Evolutionary conservation across 2,113 vertebrate species (phyloP).

Genomic region (Mirounga angustirostris): DNA sequence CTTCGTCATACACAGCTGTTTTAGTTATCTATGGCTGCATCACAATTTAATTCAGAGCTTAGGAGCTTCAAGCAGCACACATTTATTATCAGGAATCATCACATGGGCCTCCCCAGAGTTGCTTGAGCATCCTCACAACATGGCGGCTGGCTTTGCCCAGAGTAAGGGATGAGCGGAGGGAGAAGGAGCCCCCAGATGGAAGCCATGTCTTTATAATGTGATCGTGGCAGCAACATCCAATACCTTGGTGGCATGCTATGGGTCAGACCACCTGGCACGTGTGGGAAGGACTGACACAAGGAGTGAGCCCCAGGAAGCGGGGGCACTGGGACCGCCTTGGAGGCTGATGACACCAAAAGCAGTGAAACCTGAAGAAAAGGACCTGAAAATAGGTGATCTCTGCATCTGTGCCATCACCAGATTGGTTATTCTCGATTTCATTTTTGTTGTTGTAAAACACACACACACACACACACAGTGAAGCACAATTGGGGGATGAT

Average conservation of each 20-base stretch:
- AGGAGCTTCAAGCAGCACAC: not conserved
- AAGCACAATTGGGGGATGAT: not conserved
- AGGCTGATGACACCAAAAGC: not conserved
- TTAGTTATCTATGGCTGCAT: rapidly evolving
- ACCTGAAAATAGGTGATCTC: not conserved
- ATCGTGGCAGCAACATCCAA: too few species aligned
- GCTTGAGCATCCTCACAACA: not conserved
- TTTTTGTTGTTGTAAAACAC: not conserved
- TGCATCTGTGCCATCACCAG: not conserved
- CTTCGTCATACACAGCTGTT: not conserved
- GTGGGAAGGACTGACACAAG: too few species aligned
- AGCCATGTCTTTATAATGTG: not conserved
- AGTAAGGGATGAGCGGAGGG: too few species aligned
- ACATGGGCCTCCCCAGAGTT: rapidly evolving
- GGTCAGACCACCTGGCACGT: too few species aligned
- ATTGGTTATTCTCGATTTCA: not conserved
- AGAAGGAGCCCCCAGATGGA: not conserved
- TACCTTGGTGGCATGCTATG: not conserved
- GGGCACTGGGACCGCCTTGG: too few species aligned
- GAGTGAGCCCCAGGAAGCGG: not conserved
- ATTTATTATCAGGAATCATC: not conserved
- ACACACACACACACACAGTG: not conserved
- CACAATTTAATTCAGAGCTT: too few species aligned
- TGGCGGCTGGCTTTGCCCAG: not conserved
- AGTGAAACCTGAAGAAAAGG: not conserved